Conservation (phyloP, 2,888 invertebrate species). For the Masnerella sp. region DNA sequence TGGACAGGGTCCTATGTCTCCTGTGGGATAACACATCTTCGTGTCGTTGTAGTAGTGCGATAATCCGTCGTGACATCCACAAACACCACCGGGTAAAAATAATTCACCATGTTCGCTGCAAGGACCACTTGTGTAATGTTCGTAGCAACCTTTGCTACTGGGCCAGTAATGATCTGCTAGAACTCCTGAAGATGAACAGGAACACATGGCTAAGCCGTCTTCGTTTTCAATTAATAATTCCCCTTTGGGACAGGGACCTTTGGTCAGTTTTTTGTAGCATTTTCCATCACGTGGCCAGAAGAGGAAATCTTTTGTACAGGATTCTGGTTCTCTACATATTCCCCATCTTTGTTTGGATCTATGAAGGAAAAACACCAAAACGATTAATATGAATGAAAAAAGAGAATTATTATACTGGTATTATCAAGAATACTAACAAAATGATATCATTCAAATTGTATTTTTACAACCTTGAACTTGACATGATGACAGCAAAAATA, state of each 20-base stretch:
- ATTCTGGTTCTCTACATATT: constrained; percentile 83
- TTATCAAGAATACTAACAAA: too few relatives aligned
- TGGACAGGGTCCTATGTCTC: constrained; percentile 86
- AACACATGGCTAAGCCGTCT: constrained; percentile 84
- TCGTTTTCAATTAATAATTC: constrained; percentile 82
- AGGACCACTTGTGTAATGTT: constrained; percentile 88
- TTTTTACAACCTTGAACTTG: too few relatives aligned
- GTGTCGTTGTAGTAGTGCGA: constrained; percentile 87
- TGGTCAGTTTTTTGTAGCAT: constrained; percentile 85
- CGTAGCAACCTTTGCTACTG: constrained; percentile 81
- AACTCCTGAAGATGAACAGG: constrained; percentile 80
- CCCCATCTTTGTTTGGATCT: constrained; percentile 84
- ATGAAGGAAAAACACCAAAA: too few relatives aligned
- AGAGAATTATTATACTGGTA: too few relatives aligned
- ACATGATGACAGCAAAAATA: too few relatives aligned
- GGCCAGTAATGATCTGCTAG: constrained; percentile 81
- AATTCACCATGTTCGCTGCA: constrained; percentile 87
- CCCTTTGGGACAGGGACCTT: constrained; percentile 88
- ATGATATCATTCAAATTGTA: too few relatives aligned
- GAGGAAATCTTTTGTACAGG: constrained; percentile 83
- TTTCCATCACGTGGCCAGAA: constrained; percentile 88
- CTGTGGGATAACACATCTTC: constrained; percentile 86
- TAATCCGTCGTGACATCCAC: constrained; percentile 85
- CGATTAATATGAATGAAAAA: too few relatives aligned
- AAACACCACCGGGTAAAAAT: constrained; percentile 86